These are phyloP conservation scores for Lophochroa leadbeateri DNA, from an alignment of 2,113 vertebrate species.

Conservation along the genomic window DNA sequence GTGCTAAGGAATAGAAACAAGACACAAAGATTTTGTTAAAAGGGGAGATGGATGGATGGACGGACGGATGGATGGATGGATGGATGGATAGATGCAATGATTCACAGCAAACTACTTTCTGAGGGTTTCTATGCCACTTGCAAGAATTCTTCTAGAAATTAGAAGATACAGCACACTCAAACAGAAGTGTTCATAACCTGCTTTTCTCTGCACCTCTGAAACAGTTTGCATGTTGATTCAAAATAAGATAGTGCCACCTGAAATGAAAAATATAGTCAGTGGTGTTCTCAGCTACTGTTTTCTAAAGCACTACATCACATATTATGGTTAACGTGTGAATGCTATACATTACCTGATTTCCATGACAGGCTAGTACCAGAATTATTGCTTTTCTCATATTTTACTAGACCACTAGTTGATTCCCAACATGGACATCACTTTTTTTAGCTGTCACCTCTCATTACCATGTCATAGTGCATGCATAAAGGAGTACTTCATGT, in stretches of 20 bases:
- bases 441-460: not conserved
- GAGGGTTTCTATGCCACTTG: not conserved
- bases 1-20: not conserved
- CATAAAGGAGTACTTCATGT: not conserved
- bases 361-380: not conserved
- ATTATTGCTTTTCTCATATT: not conserved
- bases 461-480: not conserved
- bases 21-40: not conserved
- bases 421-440: not conserved
- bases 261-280: not conserved
- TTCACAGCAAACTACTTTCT: not conserved
- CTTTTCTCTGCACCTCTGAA: not conserved
- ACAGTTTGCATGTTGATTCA: not conserved
- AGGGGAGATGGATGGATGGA: not conserved
- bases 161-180: not conserved
- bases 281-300: not conserved
- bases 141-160: not conserved
- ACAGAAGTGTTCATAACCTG: not conserved
- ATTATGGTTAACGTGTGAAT: not conserved
- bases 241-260: not conserved
- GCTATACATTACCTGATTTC: not conserved
- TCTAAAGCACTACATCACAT: not conserved
- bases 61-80: too few species aligned
- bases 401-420: not conserved
- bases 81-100: not conserved